Conservation (phyloP, 2,888 invertebrate species). For the Antitype chi region DNA sequence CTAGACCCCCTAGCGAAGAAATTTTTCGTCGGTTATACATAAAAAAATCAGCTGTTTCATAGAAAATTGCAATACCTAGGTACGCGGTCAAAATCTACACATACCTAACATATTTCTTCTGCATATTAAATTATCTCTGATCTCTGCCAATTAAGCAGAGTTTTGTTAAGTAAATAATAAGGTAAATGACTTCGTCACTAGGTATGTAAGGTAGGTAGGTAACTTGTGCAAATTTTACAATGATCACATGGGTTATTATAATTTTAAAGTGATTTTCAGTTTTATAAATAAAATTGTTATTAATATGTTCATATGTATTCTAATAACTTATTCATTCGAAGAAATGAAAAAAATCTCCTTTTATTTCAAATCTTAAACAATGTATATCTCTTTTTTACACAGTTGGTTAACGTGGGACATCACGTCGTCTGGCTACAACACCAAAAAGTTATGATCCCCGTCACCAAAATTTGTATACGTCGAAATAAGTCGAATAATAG, state of each 20-base stretch:
- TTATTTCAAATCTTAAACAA: neutral
- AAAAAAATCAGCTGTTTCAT: too few species aligned
- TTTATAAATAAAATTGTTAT: neutral
- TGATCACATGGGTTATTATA: neutral
- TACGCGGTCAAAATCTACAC: too few species aligned
- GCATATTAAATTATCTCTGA: too few species aligned
- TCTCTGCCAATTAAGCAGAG: too few species aligned
- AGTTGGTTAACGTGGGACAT: constrained; percentile 42
- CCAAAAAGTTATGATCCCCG: neutral
- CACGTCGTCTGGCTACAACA: constrained; percentile 38
- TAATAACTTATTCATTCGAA: neutral
- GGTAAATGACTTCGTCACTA: too few species aligned
- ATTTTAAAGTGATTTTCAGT: neutral
- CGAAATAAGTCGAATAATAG: neutral
- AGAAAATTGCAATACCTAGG: too few species aligned
- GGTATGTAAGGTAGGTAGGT: too few species aligned
- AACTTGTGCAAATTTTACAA: neutral
- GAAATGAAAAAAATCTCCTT: too few species aligned
- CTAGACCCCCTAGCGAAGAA: too few species aligned
- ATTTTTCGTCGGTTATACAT: too few species aligned
- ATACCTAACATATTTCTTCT: too few species aligned
- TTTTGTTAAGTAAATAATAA: too few species aligned
- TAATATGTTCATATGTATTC: neutral
- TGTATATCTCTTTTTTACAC: neutral
- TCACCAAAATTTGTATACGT: neutral